Base-by-base conservation (phyloP, 2,113 vertebrate genomes). In the Labeo rohita region DNA sequence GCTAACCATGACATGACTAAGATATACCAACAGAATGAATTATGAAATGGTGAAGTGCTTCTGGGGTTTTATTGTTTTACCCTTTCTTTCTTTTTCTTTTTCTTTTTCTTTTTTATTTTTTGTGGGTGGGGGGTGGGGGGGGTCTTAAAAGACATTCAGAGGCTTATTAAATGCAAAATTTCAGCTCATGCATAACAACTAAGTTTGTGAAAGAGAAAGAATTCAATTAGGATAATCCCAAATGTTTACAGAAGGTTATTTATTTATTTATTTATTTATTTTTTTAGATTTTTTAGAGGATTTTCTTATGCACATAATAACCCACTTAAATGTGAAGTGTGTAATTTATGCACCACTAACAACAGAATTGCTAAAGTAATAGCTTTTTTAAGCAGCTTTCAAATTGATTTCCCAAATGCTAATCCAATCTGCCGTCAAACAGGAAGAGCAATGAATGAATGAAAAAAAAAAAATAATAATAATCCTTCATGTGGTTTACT, bases 291-390 rank as follows among this genome's bases (percentile, higher is more conserved):
- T 39, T 74, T 23, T 47, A 49, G 6, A 75, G 10, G 49, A 34
- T 77, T 77, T 77, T 77, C 50, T 77, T 18, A 54, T 21, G 75
- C 75, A 77, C 54, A 36, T 54, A 77, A 54, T 77, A 16, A 34
- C 52, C 6, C 18, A 12, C 54, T 79, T 79, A 39, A 79, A 79
- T 8, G 34, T 76, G 74, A 76, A 39, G 45, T 47, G 36, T 79
- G 9, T 79, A 13, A 72, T 54, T 59, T 39, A 23, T 59, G 36
- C 34, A 61, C 15, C 15, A 79, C 18, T 61, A 61, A 59, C 4
- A 21, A 36, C 10, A 8, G 28, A 78, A 56, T 28, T 18, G 23
- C 11, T 23, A 74, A 13, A 75, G 11, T 75, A 49, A 75, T 28
- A n/a, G 12, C n/a, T 50, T 76, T 72, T 39, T 76, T 12, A 76